A percentile compares a stretch with the other conserved stretches of the same genome.
These are phyloP conservation scores for Linurgus olivaceus DNA, from an alignment of 2,797 vertebrate species.

Conservation along the genomic window DNA sequence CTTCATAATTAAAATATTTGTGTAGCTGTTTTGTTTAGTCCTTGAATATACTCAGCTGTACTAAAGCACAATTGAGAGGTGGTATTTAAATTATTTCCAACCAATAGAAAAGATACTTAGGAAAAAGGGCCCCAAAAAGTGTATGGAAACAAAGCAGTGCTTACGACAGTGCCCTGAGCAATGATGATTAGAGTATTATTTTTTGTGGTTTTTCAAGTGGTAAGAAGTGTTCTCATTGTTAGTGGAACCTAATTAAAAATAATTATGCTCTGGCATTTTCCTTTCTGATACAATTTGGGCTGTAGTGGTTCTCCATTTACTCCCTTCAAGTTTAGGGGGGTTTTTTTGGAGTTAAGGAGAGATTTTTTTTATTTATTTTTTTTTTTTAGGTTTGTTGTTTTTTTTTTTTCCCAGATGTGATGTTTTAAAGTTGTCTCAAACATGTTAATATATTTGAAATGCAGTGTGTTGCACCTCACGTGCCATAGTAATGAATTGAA, in stretches of 20 bases:
- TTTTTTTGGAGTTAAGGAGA: background rate
- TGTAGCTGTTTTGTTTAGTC: background rate
- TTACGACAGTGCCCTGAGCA: background rate
- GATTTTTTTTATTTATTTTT: fast-evolving
- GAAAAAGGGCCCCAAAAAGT: background rate
- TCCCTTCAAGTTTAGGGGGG: background rate
- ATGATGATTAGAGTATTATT: constrained; percentile 13
- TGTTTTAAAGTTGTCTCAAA: background rate
- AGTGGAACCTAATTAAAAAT: constrained; percentile 57
- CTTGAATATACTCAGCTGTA: background rate
- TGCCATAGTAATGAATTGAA: background rate
- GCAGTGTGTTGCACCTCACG: fast-evolving
- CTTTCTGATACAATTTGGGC: background rate
- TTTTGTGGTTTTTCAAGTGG: background rate
- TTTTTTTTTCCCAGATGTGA: background rate
- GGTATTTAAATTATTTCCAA: background rate
- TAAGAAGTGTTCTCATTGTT: constrained; percentile 44
- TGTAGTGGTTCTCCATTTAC: background rate
- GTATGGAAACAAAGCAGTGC: background rate
- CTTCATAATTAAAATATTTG: background rate
- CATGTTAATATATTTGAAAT: background rate
- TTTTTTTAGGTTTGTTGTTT: background rate
- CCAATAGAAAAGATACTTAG: background rate
- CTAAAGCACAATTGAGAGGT: background rate
- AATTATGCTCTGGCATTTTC: constrained; percentile 40